Conservation (phyloP, 1,140 invertebrate species). For the Brachionus manjavacas region DNA sequence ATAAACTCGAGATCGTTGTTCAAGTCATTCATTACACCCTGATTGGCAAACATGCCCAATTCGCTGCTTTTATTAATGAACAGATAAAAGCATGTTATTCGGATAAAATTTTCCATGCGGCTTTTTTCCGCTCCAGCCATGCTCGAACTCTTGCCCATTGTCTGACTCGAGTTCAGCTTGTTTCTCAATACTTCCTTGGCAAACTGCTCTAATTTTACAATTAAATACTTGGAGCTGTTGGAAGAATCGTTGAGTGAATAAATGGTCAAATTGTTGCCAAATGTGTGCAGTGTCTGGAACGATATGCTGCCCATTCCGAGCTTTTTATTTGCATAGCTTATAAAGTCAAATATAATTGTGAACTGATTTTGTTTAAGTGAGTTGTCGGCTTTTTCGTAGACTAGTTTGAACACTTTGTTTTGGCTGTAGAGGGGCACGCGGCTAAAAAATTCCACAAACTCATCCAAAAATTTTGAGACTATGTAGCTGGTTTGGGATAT, state of each 20-base stretch:
- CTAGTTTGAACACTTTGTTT: slow-evolving; percentile 35
- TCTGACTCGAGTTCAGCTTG: neutral
- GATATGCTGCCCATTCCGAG: neutral
- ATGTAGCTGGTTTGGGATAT: slow-evolving; percentile 10
- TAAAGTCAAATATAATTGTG: slow-evolving; percentile 22
- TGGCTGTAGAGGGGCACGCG: slow-evolving; percentile 24
- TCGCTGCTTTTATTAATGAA: neutral
- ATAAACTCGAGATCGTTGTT: slow-evolving; percentile 3
- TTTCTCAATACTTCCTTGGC: neutral
- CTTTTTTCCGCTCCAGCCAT: neutral
- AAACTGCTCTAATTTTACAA: slow-evolving; percentile 23
- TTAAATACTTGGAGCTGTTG: slow-evolving; percentile 12
- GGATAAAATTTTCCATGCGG: neutral
- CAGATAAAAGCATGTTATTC: slow-evolving; percentile 39
- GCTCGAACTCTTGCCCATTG: neutral
- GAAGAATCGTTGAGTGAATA: neutral
- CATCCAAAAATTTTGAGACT: slow-evolving; percentile 25
- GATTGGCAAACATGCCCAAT: neutral
- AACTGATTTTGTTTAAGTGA: neutral
- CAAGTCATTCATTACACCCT: neutral
- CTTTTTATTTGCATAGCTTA: neutral
- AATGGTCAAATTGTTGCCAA: slow-evolving; percentile 20
- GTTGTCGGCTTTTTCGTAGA: slow-evolving; percentile 16
- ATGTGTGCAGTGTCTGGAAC: neutral
- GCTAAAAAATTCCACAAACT: slow-evolving; percentile 37